phyloP scores from a whole-genome alignment of 1,140 invertebrate species.

The Mamestra configurata region DNA sequence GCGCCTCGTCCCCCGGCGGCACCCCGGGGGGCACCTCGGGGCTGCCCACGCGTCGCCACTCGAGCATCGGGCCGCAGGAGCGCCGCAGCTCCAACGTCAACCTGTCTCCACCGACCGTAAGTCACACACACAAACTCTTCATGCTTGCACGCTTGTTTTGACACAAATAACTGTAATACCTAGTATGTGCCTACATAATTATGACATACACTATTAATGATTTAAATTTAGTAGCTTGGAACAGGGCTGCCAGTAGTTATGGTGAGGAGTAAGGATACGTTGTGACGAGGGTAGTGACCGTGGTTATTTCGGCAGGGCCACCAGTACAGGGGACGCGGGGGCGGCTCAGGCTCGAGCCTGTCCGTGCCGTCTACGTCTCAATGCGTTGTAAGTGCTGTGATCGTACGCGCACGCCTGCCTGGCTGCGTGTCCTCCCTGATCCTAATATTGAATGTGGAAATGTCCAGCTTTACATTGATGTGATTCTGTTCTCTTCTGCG shows the following conservation, averaged over 20 bases:
- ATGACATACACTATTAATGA: conserved; percentile 17
- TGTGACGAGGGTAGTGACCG: conserved; percentile 67
- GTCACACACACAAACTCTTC: conserved; percentile 59
- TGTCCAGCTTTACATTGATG: conserved; percentile 77
- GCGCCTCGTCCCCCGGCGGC: conserved; percentile 94
- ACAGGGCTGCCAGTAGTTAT: conserved; percentile 31
- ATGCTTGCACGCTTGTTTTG: conserved; percentile 42
- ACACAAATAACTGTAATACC: conserved; percentile 39
- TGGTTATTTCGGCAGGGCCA: conserved; percentile 84
- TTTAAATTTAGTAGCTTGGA: conserved; percentile 36
- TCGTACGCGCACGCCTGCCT: conserved; percentile 66
- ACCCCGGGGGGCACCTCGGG: conserved; percentile 92
- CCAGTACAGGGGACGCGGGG: conserved; percentile 85
- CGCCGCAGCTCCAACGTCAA: conserved; percentile 94
- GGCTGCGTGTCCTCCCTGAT: conserved; percentile 68
- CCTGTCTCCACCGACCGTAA: conserved; percentile 95
- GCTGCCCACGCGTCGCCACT: conserved; percentile 95
- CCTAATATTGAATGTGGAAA: conserved; percentile 77
- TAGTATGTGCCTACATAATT: conserved; percentile 6
- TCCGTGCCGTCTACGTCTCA: conserved; percentile 91
- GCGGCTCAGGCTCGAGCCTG: conserved; percentile 92
- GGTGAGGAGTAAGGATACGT: conserved; percentile 3
- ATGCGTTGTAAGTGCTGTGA: conserved; percentile 89
- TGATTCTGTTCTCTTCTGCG: conserved; percentile 77
- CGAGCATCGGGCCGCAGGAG: conserved; percentile 96